Base-by-base conservation (phyloP, 2,797 vertebrate species). In the Coluber constrictor region DNA sequence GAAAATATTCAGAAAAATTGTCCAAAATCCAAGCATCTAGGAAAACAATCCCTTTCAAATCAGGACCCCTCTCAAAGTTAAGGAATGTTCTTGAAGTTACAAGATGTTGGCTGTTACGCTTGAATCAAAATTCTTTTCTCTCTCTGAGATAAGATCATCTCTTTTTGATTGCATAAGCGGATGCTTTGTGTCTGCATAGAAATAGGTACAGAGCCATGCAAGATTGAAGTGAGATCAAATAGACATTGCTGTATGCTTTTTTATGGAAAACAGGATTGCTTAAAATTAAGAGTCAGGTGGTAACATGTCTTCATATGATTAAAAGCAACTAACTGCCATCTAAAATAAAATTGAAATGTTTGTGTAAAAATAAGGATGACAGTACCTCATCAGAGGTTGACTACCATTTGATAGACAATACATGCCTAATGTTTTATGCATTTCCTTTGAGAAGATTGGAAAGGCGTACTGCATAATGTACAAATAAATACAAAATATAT, bases 191-290 rank as follows among this genome's bases (percentile, higher is more conserved):
- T 83, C 92, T 79, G 18, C 87, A 86, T 74, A 61, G 92, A 89
- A 91, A 91, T 90, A 83, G 55, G 63, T 89, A 56, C 56, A 56
- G 86, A 91, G 90, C 66, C 56, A n/a, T 89, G 87, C 66, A 83
- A 55, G 56, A 91, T n/a, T 61, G 66, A 91, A 93, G 86, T 61
- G 86, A 93, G 89, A n/a, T 37, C 25, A 87, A 79, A 86, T 47
- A 57, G 20, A 70, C 37, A 18, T 88, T 87, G 51, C 32, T 32
- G 25, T 54, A 47, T 29, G 27, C n/a, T 16, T 91, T 74, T 74
- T 89, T 55, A 63, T 63, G 23, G 86, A 83, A 63, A 83, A 43
- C 3, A 88, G 25, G 32, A 27, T 63, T 56, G 32, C 47, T n/a
- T 51, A n/a, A 74, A 47, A 92, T 83, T 54, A 51, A 51, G 55